phyloP scores from a whole-genome alignment of 2,797 vertebrate species.

The Ptychobarbus kaznakovi region DNA sequence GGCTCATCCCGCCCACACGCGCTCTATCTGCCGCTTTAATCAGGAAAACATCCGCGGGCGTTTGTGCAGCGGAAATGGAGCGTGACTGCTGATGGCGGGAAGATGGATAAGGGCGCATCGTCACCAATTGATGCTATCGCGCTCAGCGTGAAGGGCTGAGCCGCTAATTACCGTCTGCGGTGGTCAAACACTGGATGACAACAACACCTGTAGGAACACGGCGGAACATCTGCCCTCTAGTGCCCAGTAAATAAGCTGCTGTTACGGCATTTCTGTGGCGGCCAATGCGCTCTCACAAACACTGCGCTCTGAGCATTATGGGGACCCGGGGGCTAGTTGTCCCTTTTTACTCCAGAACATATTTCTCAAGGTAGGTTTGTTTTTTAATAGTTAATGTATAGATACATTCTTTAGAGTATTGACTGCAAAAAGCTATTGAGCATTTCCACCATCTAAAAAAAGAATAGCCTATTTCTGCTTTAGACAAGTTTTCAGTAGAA shows the following conservation, averaged over 20 bases:
- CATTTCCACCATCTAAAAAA: neutral
- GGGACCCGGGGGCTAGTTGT: neutral
- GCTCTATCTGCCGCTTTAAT: slow-evolving; percentile 70
- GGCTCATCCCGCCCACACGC: slow-evolving; percentile 53
- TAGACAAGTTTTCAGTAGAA: neutral
- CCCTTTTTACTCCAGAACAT: neutral
- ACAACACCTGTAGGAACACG: slow-evolving; percentile 39
- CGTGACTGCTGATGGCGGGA: slow-evolving; percentile 63
- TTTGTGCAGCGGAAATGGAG: slow-evolving; percentile 73
- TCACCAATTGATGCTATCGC: slow-evolving; percentile 60
- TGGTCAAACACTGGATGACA: slow-evolving; percentile 61
- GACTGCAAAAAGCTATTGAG: neutral
- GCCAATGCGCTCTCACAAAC: neutral
- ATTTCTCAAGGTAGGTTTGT: slow-evolving; percentile 14
- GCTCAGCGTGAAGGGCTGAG: slow-evolving; percentile 51
- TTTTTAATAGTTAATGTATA: neutral
- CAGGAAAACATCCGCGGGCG: slow-evolving; percentile 66
- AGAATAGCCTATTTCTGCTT: neutral
- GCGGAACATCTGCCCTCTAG: slow-evolving; percentile 46
- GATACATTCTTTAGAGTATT: neutral
- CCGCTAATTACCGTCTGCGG: slow-evolving; percentile 51
- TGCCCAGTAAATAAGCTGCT: slow-evolving; percentile 44
- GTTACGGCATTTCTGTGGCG: neutral
- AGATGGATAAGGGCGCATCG: slow-evolving; percentile 60
- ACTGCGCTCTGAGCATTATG: neutral